Base-by-base conservation (phyloP, 2,797 vertebrate species). In the Lophius americanus region DNA sequence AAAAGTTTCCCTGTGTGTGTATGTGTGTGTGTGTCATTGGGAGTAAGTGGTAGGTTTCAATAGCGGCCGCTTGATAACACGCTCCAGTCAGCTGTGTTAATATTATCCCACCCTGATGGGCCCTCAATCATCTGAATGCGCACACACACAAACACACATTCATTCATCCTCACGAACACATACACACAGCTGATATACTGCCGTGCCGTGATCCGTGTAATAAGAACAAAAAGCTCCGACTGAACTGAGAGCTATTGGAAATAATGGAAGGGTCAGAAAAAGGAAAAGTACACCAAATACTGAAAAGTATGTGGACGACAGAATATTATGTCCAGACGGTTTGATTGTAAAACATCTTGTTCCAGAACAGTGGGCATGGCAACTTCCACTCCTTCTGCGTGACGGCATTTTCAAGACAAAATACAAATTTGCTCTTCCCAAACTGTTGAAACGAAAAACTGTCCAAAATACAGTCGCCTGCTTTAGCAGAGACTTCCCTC, bases 1-100 rank as follows among this genome's bases (percentile, higher is more conserved):
- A 70, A 70, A 74, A 47, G 38, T 11, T 12, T 48, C 14, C 10
- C 11, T 69, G 23, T 10, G 54, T 47, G 11, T 56, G 43, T 68
- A 32, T 53, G 32, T 53, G 52, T 6, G 60, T 48, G 13, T 42
- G 47, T 60, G 35, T 46, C 36, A 2, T 9, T 53, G 46, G 54
- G 63, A 63, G 79, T 70, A 64, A 79, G 82, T 53, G 53, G 85
- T 81, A 80, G 78, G 81, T 84, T 88, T 90, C 75, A 83, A 79
- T 61, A 77, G 62, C 76, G 79, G 81, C 65, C 80, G 76, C 69
- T 55, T 68, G 81, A 90, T 88, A 81, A 81, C 35, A 11, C 79
- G 85, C 84, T 88, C 78, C 81, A 86, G 82, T 90, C 82, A 81
- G 77, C 85, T 79, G 78, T 81, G 85, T 88, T 89, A 90, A 93